Base-by-base conservation (phyloP, 2,113 vertebrate genomes). In the Ahaetulla prasina region DNA sequence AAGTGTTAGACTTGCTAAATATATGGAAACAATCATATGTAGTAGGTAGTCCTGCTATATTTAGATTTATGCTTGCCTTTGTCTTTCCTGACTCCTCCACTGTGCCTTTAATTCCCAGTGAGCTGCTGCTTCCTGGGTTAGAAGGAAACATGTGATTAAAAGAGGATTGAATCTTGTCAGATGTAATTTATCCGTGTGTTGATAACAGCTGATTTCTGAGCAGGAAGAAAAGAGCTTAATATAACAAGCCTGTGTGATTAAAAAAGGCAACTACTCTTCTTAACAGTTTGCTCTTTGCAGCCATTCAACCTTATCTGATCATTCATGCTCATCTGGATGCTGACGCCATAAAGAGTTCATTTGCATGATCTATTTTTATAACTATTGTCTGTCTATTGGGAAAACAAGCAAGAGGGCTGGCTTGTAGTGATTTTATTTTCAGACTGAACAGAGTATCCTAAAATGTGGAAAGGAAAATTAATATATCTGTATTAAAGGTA, bases 311-410 rank as follows among this genome's bases (percentile, higher is more conserved):
- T 97, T 97, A 97, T 98, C 96, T 97, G 97, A 97, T 98, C 98
- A 97, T 98, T 98, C 97, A 98, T 98, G 94, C 97, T 98, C 98
- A 98, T 98, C 97, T 98, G 98, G 97, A 96, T 97, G 97, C 96
- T 98, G 96, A 98, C 97, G 98, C 98, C 97, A 93, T 96, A 97
- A 97, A 98, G 98, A 97, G 97, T 97, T 97, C 96, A 98, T 98
- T 97, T 96, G 92, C 95, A 96, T 0, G 39, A 96, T 95, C 98
- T 99, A 99, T 99, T 99, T 99, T 98, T 98, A 98, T 95, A 96
- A 96, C 97, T 98, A 98, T 98, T 98, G 97, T 99, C 97, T 99
- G 97, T 98, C 98, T 99, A 98, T 99, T 98, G 98, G 98, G 98
- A 98, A 99, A 98, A 98, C 92, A 89, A 97, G 98, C 98, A 97